Percentiles rank a stretch among this genome's conserved stretches.
phyloP scores from a whole-genome alignment of 2,797 vertebrate species.

The Diglossa cyanea region DNA sequence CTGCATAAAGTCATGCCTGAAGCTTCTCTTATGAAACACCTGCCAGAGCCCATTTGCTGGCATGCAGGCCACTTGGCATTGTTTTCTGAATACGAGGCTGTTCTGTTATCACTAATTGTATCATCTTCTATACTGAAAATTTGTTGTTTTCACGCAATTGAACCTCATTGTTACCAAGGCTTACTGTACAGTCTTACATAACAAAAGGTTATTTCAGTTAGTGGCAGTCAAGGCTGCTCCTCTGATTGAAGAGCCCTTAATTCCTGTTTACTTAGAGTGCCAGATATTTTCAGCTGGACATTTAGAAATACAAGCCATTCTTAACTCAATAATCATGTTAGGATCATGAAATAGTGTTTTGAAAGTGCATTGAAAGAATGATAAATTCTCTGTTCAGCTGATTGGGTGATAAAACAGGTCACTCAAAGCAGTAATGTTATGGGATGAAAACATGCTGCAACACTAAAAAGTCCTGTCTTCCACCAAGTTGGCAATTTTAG shows the following conservation, averaged over 20 bases:
- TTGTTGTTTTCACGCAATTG: background rate
- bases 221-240: background rate
- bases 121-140: conserved; percentile 49
- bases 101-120: conserved; percentile 52
- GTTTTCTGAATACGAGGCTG: conserved; percentile 57
- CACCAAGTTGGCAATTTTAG: background rate
- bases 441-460: background rate
- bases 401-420: background rate
- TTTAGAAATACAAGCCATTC: background rate
- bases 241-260: background rate
- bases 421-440: background rate
- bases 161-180: background rate
- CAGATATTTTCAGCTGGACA: background rate
- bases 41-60: conserved; percentile 52
- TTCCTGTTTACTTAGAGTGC: background rate
- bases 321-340: background rate
- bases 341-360: background rate
- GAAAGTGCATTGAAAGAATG: background rate
- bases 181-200: background rate
- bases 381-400: background rate
- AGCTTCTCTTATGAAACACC: conserved; percentile 36
- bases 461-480: background rate
- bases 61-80: background rate
- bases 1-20: conserved; percentile 31
- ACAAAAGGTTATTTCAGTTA: background rate